Percentiles rank a stretch among this genome's conserved stretches.
Conservation (phyloP, 2,888 invertebrate genomes). For the Polietes domitor region DNA sequence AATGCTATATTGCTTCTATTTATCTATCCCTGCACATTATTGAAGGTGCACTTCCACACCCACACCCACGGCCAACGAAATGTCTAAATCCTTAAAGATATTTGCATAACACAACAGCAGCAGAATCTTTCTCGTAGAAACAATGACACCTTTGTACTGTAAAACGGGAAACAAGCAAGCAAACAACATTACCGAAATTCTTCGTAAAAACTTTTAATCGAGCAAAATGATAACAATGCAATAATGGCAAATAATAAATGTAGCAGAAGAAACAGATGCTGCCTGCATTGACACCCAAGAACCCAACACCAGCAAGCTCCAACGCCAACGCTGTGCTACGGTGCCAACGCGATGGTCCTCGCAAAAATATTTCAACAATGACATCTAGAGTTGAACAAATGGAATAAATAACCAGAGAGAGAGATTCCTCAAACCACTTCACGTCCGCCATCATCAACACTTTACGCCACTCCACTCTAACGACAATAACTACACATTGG, state of each 20-base stretch:
- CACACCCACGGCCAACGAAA: background rate
- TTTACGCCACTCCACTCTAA: background rate
- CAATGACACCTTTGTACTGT: background rate
- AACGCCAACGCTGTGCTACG: conserved; percentile 28
- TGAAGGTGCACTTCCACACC: no score
- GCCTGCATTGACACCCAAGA: background rate
- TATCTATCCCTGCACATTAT: no score
- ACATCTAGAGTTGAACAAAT: conserved; percentile 64
- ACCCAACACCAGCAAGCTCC: background rate
- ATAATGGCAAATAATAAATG: conserved; percentile 65
- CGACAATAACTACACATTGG: conserved; percentile 38
- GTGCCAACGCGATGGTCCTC: background rate
- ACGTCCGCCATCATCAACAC: conserved; percentile 32
- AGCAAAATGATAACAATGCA: conserved; percentile 61
- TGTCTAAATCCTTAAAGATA: background rate
- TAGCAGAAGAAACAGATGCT: conserved; percentile 61
- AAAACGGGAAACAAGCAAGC: background rate
- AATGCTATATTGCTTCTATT: no score
- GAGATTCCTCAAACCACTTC: conserved; percentile 6
- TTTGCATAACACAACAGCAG: background rate
- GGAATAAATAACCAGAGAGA: conserved; percentile 53
- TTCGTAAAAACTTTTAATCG: conserved; percentile 48
- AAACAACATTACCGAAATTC: background rate
- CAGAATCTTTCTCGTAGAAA: background rate
- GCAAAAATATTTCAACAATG: conserved; percentile 61